phyloP scores from a whole-genome alignment of 2,113 vertebrate species.

The Tetrax tetrax region DNA sequence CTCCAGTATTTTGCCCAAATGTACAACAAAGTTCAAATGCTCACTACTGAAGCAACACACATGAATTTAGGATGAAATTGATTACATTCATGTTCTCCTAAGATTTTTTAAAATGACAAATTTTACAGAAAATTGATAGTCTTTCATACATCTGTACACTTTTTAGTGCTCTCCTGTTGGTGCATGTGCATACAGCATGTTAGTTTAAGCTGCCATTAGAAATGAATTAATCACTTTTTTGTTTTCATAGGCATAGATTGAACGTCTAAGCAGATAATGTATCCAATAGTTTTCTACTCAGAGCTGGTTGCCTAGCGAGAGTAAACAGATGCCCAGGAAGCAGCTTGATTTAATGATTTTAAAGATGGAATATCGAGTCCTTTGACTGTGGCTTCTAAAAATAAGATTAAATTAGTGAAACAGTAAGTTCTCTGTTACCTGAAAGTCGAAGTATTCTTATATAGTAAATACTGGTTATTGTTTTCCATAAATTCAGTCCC shows the following conservation, averaged over 20 bases:
- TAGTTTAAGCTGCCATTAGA: background rate
- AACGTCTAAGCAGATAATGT: background rate
- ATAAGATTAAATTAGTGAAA: background rate
- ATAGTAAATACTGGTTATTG: background rate
- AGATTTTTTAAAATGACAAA: background rate
- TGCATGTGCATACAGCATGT: background rate
- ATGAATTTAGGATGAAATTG: background rate
- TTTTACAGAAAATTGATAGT: background rate
- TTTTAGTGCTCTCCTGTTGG: background rate
- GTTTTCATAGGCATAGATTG: background rate
- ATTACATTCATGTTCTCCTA: background rate
- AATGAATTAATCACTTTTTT: slow-evolving; percentile 1
- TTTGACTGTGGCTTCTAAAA: background rate
- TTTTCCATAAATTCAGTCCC: background rate
- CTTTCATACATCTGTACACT: background rate
- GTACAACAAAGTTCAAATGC: background rate
- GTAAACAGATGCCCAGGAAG: background rate
- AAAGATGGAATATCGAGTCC: background rate
- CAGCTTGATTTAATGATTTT: slow-evolving; percentile 12
- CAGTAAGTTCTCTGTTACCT: background rate
- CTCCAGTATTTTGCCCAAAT: background rate
- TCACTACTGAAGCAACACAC: fast-evolving
- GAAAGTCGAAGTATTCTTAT: background rate
- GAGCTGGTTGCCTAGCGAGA: slow-evolving; percentile 2
- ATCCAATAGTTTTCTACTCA: background rate